Percentiles rank a stretch among this genome's conserved stretches.
Conservation (phyloP, 2,888 invertebrate species). For the Diachrysia chrysitis region DNA sequence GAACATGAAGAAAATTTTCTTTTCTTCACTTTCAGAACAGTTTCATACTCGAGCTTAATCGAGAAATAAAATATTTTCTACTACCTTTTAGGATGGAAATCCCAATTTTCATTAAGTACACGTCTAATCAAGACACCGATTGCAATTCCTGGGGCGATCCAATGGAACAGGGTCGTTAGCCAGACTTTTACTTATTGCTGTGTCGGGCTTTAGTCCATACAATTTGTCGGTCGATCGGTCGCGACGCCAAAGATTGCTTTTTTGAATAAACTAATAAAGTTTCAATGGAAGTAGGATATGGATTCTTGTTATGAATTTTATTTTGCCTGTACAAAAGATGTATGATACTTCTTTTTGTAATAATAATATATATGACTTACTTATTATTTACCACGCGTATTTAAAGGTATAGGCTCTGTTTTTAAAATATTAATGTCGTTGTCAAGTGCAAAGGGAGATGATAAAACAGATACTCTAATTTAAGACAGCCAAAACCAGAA, state of each 20-base stretch:
- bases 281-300: conserved; percentile 19
- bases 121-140: conserved; percentile 58
- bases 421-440: no score
- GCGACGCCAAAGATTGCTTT: conserved; percentile 49
- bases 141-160: conserved; percentile 59
- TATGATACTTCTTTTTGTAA: no score
- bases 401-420: no score
- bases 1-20: no score
- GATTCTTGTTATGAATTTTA: conserved; percentile 27
- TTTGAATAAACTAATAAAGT: conserved; percentile 41
- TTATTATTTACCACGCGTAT: no score
- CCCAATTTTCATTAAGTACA: conserved; percentile 57
- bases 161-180: conserved; percentile 50
- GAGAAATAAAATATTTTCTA: background rate
- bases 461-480: conserved; percentile 8
- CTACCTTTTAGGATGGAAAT: conserved; percentile 4
- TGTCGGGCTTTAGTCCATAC: conserved; percentile 39
- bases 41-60: background rate
- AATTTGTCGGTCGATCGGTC: conserved; percentile 59
- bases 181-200: conserved; percentile 62
- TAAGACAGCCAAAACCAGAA: no score
- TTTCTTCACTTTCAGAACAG: background rate
- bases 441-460: conserved; percentile 6
- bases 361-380: no score
- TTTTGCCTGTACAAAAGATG: no score